Base-by-base conservation (phyloP, 2,888 invertebrate genomes). In the Hirtodrosophila alboralis region DNA sequence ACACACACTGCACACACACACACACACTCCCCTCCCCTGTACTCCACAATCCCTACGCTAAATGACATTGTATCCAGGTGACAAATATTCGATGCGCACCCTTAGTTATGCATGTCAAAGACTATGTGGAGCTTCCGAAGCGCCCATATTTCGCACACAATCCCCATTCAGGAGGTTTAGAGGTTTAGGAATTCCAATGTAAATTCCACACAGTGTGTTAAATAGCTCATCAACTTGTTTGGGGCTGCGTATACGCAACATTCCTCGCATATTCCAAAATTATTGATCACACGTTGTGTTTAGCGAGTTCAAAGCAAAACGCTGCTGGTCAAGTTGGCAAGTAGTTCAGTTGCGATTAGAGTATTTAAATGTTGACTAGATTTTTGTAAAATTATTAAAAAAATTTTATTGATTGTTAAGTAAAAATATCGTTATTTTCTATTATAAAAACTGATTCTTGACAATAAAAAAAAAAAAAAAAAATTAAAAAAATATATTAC, bases 41-140 rank as follows among this genome's bases (percentile, higher is more conserved):
- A 5, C n/a, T 5, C 30, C 57, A 38, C 38, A 7, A 10, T 28
- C 18, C 2, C 18, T 5, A 18, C 18, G 18, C 2, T 18, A 3
- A 18, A 8, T 7, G 10, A 1, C 34, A 36, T 47, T 34, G 18
- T 30, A 38, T 41, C 38, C 37, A 36, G 49, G 34, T 54, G 43
- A 47, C 60, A 65, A 48, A 60, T 40, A 60, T 70, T 54, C 34
- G 47, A 5, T 34, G 43, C 43, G 31, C 51, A 33, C 31, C 27
- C 33, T 16, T 16, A 53, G 48, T 38, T 70, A 49, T 48, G 45
- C 71, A 26, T 44, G 51, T 34, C 36, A 52, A 48, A 47, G 38
- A 31, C 31, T 37, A 18, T 44, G 43, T n/a, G 31, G 31, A 14
- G n/a, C 21, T 40, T 59, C 13, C 6, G 23, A n/a, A 18, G 43